Evolutionary conservation across 2,888 invertebrate genomes (phyloP), one percentile per base, ranked within the genome.

Genomic region (Brenthis daphne): DNA sequence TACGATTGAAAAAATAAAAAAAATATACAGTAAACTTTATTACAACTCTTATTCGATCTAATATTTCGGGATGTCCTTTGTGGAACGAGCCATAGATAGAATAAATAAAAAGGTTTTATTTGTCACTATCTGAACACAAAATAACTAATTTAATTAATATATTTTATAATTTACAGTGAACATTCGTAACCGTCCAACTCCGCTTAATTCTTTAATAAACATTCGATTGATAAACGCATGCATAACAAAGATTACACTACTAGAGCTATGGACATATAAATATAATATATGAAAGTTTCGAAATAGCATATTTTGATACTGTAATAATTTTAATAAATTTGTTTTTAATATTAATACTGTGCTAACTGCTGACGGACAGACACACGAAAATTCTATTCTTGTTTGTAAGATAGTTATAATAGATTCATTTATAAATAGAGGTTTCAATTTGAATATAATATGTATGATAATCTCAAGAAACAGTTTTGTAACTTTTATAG

Each of bases 191-290:
- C 61, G 61, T 20, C 63, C 53, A 63, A 53, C 16, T 63, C 53
- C 43, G 3, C 37, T 37, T 20, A 53, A 51, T 53, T 37, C 37
- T 63, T 53, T 53, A 61, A 61, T 43, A 37, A 54, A 53, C 43
- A 43, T 63, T 53, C 11, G 16, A 63, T 20, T 14, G 4, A 37
- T 43, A 43, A 43, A 63, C 14, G 48, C 48, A 58, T 58, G 24
- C 58, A 58, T 48, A 24, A 58, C 48, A 58, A 48, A 48, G 20
- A 48, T 58, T 60, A 54, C 13, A 53, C 33, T 61, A 24, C 60
- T 60, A 60, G 11, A 50, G 33, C n/a, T 33, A 60, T 60, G 58
- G 58, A 29, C 60, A 50, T 50, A 53, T 53, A 63, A 53, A 53
- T 53, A 63, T 63, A 63, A 6, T 12, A 51, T 53, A 53, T 53